Evolutionary conservation across 1,140 invertebrate species (phyloP).

Genomic region (Atta texana): DNA sequence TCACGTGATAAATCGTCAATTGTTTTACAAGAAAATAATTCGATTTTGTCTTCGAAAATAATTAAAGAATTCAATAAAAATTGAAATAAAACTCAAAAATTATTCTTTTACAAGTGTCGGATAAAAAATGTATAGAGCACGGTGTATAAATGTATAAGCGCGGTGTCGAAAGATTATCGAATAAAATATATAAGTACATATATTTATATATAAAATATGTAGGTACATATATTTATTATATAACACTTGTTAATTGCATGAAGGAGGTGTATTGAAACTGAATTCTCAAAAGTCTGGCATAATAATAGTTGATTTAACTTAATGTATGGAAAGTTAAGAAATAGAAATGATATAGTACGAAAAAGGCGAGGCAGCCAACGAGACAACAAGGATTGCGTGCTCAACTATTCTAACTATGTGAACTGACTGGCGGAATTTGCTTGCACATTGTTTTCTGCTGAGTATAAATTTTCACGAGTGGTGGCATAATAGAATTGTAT

Average conservation of each 20-base stretch:
- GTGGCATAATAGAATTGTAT: slow-evolving; percentile 42
- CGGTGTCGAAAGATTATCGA: neutral
- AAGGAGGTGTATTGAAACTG: neutral
- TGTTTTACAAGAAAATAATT: neutral
- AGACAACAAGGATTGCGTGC: slow-evolving; percentile 39
- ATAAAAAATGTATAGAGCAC: neutral
- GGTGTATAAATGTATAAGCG: no score
- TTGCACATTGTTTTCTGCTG: slow-evolving; percentile 35
- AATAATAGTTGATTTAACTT: slow-evolving; percentile 22
- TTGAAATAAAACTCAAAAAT: slow-evolving; percentile 5
- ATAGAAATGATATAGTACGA: slow-evolving; percentile 8
- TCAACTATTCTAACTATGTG: slow-evolving; percentile 59
- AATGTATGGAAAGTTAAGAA: slow-evolving; percentile 10
- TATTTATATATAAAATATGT: neutral
- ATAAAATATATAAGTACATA: neutral
- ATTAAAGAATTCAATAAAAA: neutral
- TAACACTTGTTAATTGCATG: neutral
- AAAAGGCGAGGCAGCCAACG: slow-evolving; percentile 13
- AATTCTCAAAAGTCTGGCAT: neutral
- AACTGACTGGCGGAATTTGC: slow-evolving; percentile 50
- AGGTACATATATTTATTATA: neutral
- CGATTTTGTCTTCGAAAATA: neutral
- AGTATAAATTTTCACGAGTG: slow-evolving; percentile 43
- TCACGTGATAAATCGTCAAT: neutral
- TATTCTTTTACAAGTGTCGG: neutral